These are phyloP conservation scores for Podotricha telesiphe DNA, from an alignment of 2,888 invertebrate species.

Conservation along the genomic window DNA sequence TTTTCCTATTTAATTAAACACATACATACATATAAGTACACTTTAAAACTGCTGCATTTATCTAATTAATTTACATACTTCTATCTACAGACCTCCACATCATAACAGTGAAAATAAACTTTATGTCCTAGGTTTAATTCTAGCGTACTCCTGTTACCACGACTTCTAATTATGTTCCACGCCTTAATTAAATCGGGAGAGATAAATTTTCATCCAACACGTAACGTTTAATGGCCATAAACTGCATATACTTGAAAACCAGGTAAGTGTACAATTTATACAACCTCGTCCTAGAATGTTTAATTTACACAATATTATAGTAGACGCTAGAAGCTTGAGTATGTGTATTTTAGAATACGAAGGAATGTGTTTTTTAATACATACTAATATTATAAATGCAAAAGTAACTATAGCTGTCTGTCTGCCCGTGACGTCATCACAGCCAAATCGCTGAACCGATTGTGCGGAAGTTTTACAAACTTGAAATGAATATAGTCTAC, in stretches of 20 bases:
- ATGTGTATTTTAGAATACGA: background rate
- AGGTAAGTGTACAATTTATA: constrained; percentile 29
- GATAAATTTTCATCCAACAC: constrained; percentile 63
- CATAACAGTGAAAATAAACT: constrained; percentile 39
- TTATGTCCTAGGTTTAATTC: constrained; percentile 48
- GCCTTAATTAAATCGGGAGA: constrained; percentile 72
- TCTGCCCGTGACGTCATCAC: too few relatives aligned
- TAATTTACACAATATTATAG: constrained; percentile 15
- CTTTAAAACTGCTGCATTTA: background rate
- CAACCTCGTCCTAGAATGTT: constrained; percentile 9
- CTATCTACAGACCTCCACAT: background rate
- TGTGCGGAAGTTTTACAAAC: too few relatives aligned
- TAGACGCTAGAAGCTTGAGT: background rate
- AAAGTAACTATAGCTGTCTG: too few relatives aligned
- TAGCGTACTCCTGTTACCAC: constrained; percentile 49
- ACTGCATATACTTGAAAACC: constrained; percentile 39
- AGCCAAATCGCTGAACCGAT: too few relatives aligned
- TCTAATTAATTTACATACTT: constrained; percentile 7
- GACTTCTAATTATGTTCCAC: constrained; percentile 56
- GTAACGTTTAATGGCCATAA: constrained; percentile 41
- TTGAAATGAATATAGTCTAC: too few relatives aligned
- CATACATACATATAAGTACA: background rate
- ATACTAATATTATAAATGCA: background rate
- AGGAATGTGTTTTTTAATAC: constrained; percentile 1
- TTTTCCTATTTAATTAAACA: background rate